Evolutionary conservation across 2,113 vertebrate genomes (phyloP).

Genomic region (Hippolais icterina): DNA sequence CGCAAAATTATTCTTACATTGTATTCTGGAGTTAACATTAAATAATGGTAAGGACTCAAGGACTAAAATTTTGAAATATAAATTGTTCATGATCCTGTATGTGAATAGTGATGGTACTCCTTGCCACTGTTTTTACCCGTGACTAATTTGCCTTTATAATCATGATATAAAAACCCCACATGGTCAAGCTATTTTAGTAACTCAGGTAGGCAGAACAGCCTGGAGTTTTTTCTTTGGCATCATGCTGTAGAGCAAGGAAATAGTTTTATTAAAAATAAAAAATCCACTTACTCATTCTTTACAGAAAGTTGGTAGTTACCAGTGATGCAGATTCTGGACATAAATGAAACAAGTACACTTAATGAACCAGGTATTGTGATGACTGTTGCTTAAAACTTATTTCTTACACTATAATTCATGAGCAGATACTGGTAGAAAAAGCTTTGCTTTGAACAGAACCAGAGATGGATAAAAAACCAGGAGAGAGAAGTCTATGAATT

Average conservation of each 20-base stretch:
- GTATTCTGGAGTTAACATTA: not conserved
- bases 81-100: not conserved
- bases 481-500: not conserved
- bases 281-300: not conserved
- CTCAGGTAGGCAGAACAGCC: not conserved
- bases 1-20: not conserved
- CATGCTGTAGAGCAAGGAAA: not conserved
- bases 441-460: not conserved
- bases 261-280: not conserved
- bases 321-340: not conserved
- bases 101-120: not conserved
- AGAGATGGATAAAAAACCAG: not conserved
- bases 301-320: not conserved
- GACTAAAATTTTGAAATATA: not conserved
- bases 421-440: not conserved
- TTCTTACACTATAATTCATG: not conserved
- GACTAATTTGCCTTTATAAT: not conserved
- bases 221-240: not conserved
- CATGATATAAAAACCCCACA: not conserved
- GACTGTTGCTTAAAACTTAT: not conserved
- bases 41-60: not conserved
- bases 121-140: not conserved
- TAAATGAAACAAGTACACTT: not conserved
- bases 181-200: not conserved
- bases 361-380: not conserved